Conservation (phyloP, 2,797 vertebrate species). For the Silurus aristotelis region DNA sequence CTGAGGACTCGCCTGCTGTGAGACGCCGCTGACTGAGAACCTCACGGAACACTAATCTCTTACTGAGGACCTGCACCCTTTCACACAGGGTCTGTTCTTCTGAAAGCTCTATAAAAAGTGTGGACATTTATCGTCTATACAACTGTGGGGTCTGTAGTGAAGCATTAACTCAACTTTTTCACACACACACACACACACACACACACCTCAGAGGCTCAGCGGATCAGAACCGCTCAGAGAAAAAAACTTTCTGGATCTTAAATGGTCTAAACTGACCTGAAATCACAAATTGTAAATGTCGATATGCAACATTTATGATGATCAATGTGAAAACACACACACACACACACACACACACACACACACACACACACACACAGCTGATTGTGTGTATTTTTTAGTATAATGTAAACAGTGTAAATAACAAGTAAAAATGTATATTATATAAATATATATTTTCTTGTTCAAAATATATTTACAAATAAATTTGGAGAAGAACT, state of each 20-base stretch:
- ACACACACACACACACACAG: neutral
- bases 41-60: neutral
- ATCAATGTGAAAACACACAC: constrained; percentile 89
- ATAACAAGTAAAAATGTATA: constrained; percentile 78
- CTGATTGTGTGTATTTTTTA: constrained; percentile 60
- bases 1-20: constrained; percentile 13
- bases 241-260: neutral
- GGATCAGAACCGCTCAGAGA: too few species aligned
- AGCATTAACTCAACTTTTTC: neutral
- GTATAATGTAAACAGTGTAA: constrained; percentile 84
- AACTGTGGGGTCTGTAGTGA: neutral
- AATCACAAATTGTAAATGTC: neutral
- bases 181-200: neutral
- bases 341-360: constrained; percentile 58
- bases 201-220: neutral
- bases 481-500: constrained; percentile 84
- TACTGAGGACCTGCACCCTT: neutral
- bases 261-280: neutral
- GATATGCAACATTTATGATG: too few species aligned
- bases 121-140: neutral
- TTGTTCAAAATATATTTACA: constrained; percentile 90
- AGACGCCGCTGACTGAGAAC: constrained; percentile 31
- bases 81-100: neutral
- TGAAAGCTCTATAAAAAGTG: too few species aligned
- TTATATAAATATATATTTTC: constrained; percentile 70